Base-by-base conservation (phyloP, 2,113 vertebrate genomes). In the Cololabis saira region DNA sequence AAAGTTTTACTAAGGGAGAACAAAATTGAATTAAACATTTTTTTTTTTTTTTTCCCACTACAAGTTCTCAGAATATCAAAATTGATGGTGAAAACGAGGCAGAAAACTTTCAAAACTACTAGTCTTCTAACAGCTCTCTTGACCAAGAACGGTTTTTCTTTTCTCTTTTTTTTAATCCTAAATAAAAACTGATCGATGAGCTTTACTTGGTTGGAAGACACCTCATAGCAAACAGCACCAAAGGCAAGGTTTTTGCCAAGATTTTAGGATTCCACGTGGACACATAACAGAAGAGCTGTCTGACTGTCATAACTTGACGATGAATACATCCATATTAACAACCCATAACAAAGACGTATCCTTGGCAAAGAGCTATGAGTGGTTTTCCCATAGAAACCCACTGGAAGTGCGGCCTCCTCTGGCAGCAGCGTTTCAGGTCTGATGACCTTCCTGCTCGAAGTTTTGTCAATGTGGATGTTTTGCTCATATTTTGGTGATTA, bases 181-280 rank as follows among this genome's bases (percentile, higher is more conserved):
- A 69, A 51, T 57, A 67, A 79, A 79, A 83, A 74, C 62, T 71
- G 78, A 82, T 78, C 66, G 30, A 84, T 73, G 63, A 48, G 48
- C 71, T 74, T 74, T 67, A 67, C 67, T 69, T 57, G 58, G 59
- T 80, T 64, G 58, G 45, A 56, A 13, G 61, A 63, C 41, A 22
- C 33, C 19, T 68, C 17, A 45, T 76, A 68, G 78, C 64, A 49
- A 61, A 62, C 22, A 8, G 77, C 63, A 49, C 64, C 61, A 50
- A 49, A 70, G 61, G 33, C 49, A 2, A 45, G 24, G 55, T 61
- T 73, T 68, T 62, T 61, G 18, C 47, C 50, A 42, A 65, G 45
- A 66, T 44, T 66, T 56, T 5, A 15, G 55, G 15, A 22, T 64
- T 37, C 47, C 48, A 55, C 37, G 55, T 13, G 48, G 54, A 71